Conservation (phyloP, 2,888 invertebrate genomes). For the Euplexia lucipara region DNA sequence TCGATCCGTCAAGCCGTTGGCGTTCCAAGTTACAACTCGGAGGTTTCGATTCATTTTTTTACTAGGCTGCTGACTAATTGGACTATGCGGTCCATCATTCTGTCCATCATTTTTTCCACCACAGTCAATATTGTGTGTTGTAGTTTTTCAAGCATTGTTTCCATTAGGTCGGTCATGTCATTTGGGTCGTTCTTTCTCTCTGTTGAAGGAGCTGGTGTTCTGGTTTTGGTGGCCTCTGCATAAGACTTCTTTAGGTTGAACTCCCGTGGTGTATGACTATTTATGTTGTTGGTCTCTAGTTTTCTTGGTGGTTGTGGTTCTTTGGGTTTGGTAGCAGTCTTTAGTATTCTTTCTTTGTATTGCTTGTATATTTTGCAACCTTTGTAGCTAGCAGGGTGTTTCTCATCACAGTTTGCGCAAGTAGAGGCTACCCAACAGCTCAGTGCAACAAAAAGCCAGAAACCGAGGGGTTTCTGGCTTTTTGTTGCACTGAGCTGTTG, state of each 20-base stretch:
- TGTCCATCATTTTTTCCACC: constrained; percentile 11
- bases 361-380: constrained; percentile 10
- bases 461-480: constrained; percentile 18
- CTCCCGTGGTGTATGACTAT: neutral
- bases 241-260: neutral
- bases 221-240: neutral
- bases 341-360: constrained; percentile 2
- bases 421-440: no score
- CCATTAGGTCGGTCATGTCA: neutral
- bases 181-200: neutral
- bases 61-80: no score
- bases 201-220: no score
- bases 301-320: neutral
- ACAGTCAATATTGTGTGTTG: neutral
- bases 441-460: no score
- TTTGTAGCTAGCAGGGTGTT: neutral
- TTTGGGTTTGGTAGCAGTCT: neutral
- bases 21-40: constrained; percentile 10
- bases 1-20: constrained; percentile 9
- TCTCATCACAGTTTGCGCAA: constrained; percentile 11
- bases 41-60: neutral
- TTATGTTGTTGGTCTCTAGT: neutral
- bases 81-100: neutral
- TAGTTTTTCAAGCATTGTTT: neutral
- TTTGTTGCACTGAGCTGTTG: no score